Evolutionary conservation across 2,113 vertebrate species (phyloP).

Genomic region (Campylomormyrus numenius): DNA sequence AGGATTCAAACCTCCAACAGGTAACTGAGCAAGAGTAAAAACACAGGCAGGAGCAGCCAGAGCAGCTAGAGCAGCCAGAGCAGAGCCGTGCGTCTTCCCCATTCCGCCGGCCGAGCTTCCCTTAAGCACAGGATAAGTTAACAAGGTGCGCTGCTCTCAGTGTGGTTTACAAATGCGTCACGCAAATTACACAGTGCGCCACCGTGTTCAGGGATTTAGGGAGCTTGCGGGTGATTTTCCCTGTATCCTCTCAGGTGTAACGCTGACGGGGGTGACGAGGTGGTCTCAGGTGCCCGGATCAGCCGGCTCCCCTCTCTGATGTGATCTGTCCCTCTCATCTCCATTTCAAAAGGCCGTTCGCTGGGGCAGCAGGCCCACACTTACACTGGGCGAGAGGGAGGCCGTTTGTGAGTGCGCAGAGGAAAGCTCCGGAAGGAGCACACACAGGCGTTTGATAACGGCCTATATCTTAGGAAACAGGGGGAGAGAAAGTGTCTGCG

Average conservation of each 20-base stretch:
- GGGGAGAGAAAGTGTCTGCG: background rate
- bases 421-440: background rate
- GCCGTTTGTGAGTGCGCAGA: background rate
- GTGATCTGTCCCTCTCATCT: background rate
- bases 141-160: slow-evolving; percentile 59
- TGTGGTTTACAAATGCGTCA: slow-evolving; percentile 62
- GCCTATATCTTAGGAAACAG: background rate
- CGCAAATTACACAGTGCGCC: slow-evolving; percentile 61
- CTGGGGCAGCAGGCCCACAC: background rate
- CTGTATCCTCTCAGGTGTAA: slow-evolving; percentile 45
- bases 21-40: slow-evolving; percentile 38
- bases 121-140: slow-evolving; percentile 45
- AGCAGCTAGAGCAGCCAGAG: slow-evolving; percentile 4
- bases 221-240: background rate
- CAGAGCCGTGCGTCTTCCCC: slow-evolving; percentile 25
- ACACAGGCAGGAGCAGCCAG: slow-evolving; percentile 28
- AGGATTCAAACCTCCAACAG: slow-evolving; percentile 40
- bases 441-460: background rate
- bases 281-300: background rate
- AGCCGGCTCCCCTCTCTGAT: background rate
- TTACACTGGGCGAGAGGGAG: background rate
- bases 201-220: slow-evolving; percentile 52
- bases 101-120: slow-evolving; percentile 25
- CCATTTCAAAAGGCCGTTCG: background rate
- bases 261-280: background rate